Conservation (phyloP, 2,113 vertebrate species). For the Upupa epops region DNA sequence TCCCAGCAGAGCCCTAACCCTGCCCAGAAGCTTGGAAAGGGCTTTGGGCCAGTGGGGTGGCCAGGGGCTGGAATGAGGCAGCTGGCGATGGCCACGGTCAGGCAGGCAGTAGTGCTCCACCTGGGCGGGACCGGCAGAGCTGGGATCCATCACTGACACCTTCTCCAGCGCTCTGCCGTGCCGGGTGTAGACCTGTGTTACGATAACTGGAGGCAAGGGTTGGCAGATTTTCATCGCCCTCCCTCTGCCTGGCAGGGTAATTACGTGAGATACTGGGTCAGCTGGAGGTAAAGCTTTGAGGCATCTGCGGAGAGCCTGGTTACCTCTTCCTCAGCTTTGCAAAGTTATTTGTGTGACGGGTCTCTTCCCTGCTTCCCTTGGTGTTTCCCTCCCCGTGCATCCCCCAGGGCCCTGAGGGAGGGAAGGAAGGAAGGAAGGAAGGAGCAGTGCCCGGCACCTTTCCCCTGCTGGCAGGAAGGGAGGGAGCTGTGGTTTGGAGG, state of each 20-base stretch:
- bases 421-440: neutral
- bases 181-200: neutral
- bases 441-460: neutral
- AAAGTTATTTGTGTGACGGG: neutral
- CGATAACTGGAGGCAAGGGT: slow-evolving; percentile 30
- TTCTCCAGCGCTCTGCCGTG: neutral
- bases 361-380: slow-evolving; percentile 24
- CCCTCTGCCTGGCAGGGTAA: neutral
- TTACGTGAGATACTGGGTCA: slow-evolving; percentile 5
- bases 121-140: neutral
- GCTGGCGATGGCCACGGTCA: neutral
- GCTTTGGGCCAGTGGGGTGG: neutral
- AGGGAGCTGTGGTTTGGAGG: neutral
- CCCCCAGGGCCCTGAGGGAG: accelerated
- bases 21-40: neutral
- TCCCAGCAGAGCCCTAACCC: neutral
- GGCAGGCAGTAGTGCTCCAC: neutral
- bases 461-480: neutral
- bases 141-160: slow-evolving; percentile 39
- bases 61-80: neutral
- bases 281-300: slow-evolving; percentile 52
- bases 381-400: neutral
- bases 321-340: slow-evolving; percentile 24
- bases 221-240: slow-evolving; percentile 12
- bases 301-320: neutral